Evolutionary conservation across 2,888 invertebrate species (phyloP), one percentile per base, ranked within the genome.

Genomic region (Keiferia lycopersicella): DNA sequence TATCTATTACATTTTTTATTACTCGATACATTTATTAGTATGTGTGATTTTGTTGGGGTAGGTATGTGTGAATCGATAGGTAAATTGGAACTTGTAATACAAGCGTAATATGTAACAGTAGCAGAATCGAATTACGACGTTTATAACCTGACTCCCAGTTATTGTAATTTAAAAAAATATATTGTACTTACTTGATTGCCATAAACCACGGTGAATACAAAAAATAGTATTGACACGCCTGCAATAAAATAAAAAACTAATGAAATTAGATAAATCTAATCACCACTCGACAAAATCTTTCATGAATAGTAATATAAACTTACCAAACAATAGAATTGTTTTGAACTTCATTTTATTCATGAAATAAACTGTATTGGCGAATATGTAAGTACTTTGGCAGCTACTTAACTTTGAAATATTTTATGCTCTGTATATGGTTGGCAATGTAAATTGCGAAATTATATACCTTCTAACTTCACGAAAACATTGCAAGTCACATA

Each of bases 171-270:
- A 41, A 14, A 41, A 7, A 45, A 45, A 11, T 45, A 45, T 11
- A 2, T 12, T 26, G 3, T 53, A 53, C 51, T 53, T 20, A 53
- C 51, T 53, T 53, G 22, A 10, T 14, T 53, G 11, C 51, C 51
- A 26, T 53, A 26, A 1, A 14, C 22, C 26, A 53, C 14, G 26
- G 14, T 14, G 51, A 22, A 1, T 6, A 53, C 12, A 14, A 53
- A 6, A 11, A 53, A 14, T 14, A 53, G 51, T 26, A 53, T 14
- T 26, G 12, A 1, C 2, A 53, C 51, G 3, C 51, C 51, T 53
- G 51, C 51, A 53, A 53, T 14, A 26, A 53, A 53, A 22, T 53
- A 53, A 22, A 53, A 26, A 1, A 22, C 51, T 53, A 22, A 45
- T 6, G 16, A 7, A 45, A n/a, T 16, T 45, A 45, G 4, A 34